These are phyloP conservation scores for Drosophila fungiperda DNA, from an alignment of 2,888 invertebrate genomes.

Conservation along the genomic window DNA sequence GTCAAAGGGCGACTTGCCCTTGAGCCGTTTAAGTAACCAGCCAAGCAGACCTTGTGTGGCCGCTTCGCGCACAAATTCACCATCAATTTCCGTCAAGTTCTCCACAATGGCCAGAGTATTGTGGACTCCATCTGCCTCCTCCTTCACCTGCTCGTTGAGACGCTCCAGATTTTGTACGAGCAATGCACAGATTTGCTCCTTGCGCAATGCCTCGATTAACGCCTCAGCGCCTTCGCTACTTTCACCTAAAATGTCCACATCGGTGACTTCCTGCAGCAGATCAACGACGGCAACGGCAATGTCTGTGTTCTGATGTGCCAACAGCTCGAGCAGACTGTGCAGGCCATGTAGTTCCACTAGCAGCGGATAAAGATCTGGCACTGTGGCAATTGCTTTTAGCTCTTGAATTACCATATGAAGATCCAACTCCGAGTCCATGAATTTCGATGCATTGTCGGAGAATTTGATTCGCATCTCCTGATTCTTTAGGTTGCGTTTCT, in stretches of 20 bases:
- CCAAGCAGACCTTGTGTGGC: slow-evolving; percentile 95
- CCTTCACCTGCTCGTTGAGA: slow-evolving; percentile 96
- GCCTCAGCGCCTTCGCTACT: slow-evolving; percentile 96
- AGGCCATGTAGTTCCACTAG: slow-evolving; percentile 95
- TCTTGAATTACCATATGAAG: slow-evolving; percentile 94
- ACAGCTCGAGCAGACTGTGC: slow-evolving; percentile 94
- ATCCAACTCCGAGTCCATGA: slow-evolving; percentile 99
- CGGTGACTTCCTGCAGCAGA: slow-evolving; percentile 94
- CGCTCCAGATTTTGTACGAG: slow-evolving; percentile 97
- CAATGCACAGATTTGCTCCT: slow-evolving; percentile 95
- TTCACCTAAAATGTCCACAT: slow-evolving; percentile 96
- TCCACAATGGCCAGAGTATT: slow-evolving; percentile 96
- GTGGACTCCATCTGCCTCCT: slow-evolving; percentile 98
- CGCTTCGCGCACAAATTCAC: slow-evolving; percentile 93
- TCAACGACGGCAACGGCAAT: slow-evolving; percentile 86
- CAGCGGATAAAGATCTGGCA: slow-evolving; percentile 96
- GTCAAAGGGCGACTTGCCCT: slow-evolving; percentile 95
- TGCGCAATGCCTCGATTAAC: slow-evolving; percentile 94
- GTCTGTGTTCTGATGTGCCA: slow-evolving; percentile 98
- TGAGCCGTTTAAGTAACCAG: slow-evolving; percentile 96
- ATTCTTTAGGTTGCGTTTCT: slow-evolving; percentile 96
- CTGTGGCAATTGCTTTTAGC: slow-evolving; percentile 96
- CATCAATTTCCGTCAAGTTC: slow-evolving; percentile 96
- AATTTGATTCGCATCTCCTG: slow-evolving; percentile 99
- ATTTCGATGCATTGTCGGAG: slow-evolving; percentile 98